A percentile compares a stretch with the other conserved stretches of the same genome.
Evolutionary conservation across 64 coral and sea anemone species (phyloP).

Genomic region (Montipora sp.): DNA sequence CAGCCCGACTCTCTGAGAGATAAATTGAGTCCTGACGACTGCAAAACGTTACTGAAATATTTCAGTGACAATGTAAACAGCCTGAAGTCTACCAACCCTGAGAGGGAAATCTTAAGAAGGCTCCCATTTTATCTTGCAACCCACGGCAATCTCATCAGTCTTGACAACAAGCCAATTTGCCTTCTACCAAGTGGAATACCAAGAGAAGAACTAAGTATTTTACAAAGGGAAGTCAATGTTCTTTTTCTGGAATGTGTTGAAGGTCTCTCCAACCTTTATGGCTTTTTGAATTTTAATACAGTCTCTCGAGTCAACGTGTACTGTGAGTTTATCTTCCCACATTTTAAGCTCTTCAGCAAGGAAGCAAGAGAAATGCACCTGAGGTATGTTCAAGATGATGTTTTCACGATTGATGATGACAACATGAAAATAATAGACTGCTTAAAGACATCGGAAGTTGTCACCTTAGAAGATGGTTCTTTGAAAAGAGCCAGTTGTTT

Average conservation of each 20-base stretch:
- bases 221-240: constrained; percentile 25
- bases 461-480: constrained; percentile 20
- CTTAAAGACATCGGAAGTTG: constrained; percentile 2
- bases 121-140: constrained; percentile 57
- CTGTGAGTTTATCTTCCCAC: constrained; percentile 44
- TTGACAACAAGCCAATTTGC: constrained; percentile 1
- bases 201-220: constrained; percentile 8
- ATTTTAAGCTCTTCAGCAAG: constrained; percentile 50
- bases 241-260: constrained; percentile 46
- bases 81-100: not conserved
- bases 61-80: not conserved
- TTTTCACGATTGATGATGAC: not conserved
- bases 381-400: not conserved
- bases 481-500: constrained; percentile 5
- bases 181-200: constrained; percentile 27
- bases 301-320: constrained; percentile 50
- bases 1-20: not conserved
- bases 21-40: not conserved
- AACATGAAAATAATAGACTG: not conserved
- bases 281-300: not conserved
- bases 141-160: constrained; percentile 17
- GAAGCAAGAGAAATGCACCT: constrained; percentile 53
- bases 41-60: constrained; percentile 21
- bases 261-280: constrained; percentile 9
- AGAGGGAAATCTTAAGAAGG: not conserved